Evolutionary conservation across 2,113 vertebrate species (phyloP).

Genomic region (Platycercus adscitus): DNA sequence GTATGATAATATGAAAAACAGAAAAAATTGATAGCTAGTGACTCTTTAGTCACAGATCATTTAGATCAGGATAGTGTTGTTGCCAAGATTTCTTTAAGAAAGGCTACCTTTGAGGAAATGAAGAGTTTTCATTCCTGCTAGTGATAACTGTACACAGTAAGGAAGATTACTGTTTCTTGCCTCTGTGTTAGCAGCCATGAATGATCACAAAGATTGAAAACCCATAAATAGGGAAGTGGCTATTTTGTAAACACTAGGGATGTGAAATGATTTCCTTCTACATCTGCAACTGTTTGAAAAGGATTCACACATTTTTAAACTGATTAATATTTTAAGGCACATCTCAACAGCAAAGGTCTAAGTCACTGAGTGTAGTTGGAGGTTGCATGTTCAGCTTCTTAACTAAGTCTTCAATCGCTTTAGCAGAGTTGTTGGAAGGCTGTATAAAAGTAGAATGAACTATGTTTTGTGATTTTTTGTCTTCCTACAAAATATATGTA

Average conservation of each 20-base stretch:
- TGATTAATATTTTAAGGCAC: background rate
- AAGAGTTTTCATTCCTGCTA: background rate
- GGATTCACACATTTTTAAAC: slow-evolving; percentile 6
- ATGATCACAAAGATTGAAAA: background rate
- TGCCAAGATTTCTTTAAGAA: background rate
- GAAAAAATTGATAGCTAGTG: background rate
- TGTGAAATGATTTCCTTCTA: background rate
- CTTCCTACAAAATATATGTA: background rate
- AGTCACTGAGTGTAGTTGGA: background rate
- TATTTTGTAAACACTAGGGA: background rate
- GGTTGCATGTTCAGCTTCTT: background rate
- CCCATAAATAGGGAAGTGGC: background rate
- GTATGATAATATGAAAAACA: background rate
- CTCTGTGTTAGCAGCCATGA: background rate
- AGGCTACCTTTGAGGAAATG: background rate
- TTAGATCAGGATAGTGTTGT: background rate
- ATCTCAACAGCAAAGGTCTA: background rate
- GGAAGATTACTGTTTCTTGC: background rate
- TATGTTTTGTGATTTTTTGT: background rate
- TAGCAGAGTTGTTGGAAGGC: background rate
- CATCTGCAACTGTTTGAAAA: slow-evolving; percentile 25
- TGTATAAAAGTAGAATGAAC: background rate
- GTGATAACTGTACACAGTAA: background rate
- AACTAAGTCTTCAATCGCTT: background rate
- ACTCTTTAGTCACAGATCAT: background rate